Conservation (phyloP, 2,113 vertebrate genomes). For the Sula dactylatra region DNA sequence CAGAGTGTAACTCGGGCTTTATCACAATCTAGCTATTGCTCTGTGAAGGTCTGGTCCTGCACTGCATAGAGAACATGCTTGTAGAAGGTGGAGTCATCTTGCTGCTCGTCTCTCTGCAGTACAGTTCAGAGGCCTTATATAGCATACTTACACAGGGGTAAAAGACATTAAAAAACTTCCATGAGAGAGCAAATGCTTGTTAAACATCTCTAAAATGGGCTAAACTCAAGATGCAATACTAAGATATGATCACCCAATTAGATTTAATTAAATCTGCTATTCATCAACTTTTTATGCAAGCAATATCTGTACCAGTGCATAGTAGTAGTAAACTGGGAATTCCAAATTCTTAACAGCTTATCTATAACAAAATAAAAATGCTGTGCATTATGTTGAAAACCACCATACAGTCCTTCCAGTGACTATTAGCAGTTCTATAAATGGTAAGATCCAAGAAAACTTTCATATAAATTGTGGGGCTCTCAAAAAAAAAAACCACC, state of each 20-base stretch:
- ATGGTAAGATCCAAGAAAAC: neutral
- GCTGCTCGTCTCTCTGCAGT: neutral
- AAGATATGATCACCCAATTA: neutral
- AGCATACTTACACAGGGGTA: neutral
- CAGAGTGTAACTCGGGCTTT: neutral
- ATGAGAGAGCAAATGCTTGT: neutral
- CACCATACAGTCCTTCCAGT: neutral
- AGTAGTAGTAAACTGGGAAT: neutral
- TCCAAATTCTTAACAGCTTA: neutral
- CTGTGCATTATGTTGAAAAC: neutral
- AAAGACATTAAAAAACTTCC: neutral
- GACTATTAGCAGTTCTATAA: neutral
- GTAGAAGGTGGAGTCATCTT: neutral
- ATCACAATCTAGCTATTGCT: neutral
- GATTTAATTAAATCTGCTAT: neutral
- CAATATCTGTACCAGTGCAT: accelerated
- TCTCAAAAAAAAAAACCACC: too few species aligned
- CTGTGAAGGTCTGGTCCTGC: neutral
- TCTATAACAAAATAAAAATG: neutral
- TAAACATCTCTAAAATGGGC: neutral
- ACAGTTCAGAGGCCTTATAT: neutral
- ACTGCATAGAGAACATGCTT: neutral
- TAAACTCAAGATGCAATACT: neutral
- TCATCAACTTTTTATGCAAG: neutral
- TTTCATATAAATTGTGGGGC: neutral